A percentile compares a stretch with the other conserved stretches of the same genome.
Conservation (phyloP, 2,797 vertebrate genomes). For the Coreius guichenoti region DNA sequence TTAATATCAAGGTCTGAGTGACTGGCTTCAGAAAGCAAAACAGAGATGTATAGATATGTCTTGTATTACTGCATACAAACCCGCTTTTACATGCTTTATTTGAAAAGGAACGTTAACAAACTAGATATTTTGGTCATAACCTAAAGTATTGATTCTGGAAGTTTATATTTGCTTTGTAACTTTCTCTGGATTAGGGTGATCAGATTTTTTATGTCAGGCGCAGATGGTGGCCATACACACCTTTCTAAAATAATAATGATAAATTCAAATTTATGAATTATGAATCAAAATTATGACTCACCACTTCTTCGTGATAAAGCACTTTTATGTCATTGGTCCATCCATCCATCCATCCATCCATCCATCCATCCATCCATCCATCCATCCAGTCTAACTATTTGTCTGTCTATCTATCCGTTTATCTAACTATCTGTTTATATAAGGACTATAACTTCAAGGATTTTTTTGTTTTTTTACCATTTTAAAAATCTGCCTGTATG, state of each 20-base stretch:
- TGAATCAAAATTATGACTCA: no score
- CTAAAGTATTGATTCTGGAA: neutral
- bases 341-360: neutral
- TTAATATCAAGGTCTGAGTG: neutral
- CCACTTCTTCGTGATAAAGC: neutral
- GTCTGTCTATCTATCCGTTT: neutral
- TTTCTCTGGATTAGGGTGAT: neutral
- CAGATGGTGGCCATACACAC: no score
- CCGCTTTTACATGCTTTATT: neutral
- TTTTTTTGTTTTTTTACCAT: no score
- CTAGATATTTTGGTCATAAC: neutral
- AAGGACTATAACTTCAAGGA: no score
- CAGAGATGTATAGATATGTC: neutral
- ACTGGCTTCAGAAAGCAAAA: conserved; percentile 2
- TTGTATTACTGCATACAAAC: neutral
- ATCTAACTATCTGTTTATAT: no score
- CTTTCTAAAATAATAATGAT: neutral
- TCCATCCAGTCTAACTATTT: no score
- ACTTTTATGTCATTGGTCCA: neutral
- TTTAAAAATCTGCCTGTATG: no score
- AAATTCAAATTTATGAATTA: no score
- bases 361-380: neutral
- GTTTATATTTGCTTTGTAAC: neutral
- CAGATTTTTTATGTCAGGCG: neutral
- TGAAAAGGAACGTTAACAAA: neutral